These are phyloP conservation scores for Papilio helenus DNA, from an alignment of 1,140 invertebrate genomes.

Conservation along the genomic window DNA sequence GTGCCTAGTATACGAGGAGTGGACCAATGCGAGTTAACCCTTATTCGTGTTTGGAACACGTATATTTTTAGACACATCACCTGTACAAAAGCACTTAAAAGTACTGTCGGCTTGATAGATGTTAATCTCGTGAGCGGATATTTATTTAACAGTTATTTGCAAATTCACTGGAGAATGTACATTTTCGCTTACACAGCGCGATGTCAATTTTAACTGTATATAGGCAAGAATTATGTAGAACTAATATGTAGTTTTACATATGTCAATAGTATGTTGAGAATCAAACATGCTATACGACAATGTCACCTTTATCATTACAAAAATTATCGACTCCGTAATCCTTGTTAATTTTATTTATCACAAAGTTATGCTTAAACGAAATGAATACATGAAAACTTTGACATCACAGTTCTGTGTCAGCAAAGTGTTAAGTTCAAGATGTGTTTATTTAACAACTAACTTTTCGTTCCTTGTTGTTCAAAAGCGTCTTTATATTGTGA, in stretches of 20 bases:
- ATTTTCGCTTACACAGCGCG: neutral
- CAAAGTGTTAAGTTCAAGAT: neutral
- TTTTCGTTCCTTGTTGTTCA: neutral
- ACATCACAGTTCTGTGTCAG: neutral
- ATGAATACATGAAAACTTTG: too few relatives aligned
- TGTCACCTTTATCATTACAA: too few relatives aligned
- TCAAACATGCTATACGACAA: too few relatives aligned
- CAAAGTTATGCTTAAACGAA: too few relatives aligned
- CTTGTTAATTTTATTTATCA: too few relatives aligned
- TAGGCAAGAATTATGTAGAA: neutral
- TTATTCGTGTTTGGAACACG: neutral
- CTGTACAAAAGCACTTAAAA: neutral
- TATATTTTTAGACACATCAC: constrained; percentile 2
- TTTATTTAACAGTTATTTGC: neutral
- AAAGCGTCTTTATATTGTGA: constrained; percentile 13
- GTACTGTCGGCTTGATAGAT: neutral
- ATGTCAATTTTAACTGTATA: neutral
- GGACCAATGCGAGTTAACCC: too few relatives aligned
- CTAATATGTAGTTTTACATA: too few relatives aligned
- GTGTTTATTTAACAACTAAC: neutral
- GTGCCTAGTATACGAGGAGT: too few relatives aligned
- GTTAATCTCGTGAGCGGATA: neutral
- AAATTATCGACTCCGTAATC: too few relatives aligned
- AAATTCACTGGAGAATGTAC: neutral
- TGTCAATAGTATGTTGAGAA: too few relatives aligned